phyloP scores from a whole-genome alignment of 2,113 vertebrate species.

The Cisticola juncidis region DNA sequence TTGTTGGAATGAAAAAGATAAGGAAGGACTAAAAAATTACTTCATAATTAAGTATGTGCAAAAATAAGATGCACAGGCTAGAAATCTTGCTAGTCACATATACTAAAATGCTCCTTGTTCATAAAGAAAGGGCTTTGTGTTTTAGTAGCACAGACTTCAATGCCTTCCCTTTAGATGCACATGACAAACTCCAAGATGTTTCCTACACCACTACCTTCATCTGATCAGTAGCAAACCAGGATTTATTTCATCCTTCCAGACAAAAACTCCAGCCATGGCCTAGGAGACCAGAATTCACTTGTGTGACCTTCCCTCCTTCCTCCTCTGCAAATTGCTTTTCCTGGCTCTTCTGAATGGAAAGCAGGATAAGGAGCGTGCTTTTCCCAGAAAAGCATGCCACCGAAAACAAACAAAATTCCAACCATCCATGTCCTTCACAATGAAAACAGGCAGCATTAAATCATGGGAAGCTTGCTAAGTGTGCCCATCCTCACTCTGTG shows the following conservation, averaged over 20 bases:
- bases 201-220: not conserved
- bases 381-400: not conserved
- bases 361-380: not conserved
- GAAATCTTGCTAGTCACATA: not conserved
- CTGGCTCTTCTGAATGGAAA: not conserved
- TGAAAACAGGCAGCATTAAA: not conserved
- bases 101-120: not conserved
- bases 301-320: rapidly evolving
- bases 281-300: not conserved
- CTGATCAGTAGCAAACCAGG: not conserved
- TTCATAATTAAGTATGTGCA: not conserved
- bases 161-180: not conserved
- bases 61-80: not conserved
- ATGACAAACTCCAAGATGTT: not conserved
- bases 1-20: not conserved
- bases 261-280: not conserved
- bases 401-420: not conserved
- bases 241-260: not conserved
- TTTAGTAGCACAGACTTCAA: not conserved
- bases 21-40: not conserved
- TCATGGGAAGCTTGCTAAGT: not conserved
- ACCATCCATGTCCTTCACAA: too few species aligned
- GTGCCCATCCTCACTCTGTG: rapidly evolving
- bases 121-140: not conserved
- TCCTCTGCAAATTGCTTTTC: not conserved